phyloP scores from a whole-genome alignment of 92 coral and sea anemone species.

The Phenganax marumi region DNA sequence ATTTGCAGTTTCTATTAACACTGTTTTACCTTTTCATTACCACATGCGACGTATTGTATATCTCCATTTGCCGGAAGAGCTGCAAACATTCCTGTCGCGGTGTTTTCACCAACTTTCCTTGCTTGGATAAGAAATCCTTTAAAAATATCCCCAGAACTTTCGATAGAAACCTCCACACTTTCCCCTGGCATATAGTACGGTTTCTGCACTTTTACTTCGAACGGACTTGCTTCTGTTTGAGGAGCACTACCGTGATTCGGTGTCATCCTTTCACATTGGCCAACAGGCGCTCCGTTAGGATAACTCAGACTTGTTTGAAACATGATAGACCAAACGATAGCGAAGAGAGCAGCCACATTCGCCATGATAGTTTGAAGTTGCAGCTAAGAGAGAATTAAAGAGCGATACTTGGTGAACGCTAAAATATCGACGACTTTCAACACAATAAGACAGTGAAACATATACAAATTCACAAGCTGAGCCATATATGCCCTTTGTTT shows the following conservation, averaged over 20 bases:
- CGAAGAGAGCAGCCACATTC: background rate
- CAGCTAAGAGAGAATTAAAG: too few relatives aligned
- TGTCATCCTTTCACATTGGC: background rate
- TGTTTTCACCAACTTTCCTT: conserved; percentile 1
- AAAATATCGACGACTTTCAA: too few relatives aligned
- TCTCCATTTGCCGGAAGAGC: background rate
- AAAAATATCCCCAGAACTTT: background rate
- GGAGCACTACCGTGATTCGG: background rate
- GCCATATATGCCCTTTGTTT: too few relatives aligned
- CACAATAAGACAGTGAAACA: too few relatives aligned
- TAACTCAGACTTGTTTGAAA: background rate
- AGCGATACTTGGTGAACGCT: too few relatives aligned
- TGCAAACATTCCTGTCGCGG: conserved; percentile 8
- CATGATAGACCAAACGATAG: background rate
- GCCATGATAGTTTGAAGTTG: background rate
- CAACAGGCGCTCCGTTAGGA: background rate
- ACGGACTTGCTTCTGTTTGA: background rate
- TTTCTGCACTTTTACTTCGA: background rate
- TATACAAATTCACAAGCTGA: too few relatives aligned
- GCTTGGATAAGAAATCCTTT: conserved; percentile 8
- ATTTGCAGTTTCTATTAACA: background rate
- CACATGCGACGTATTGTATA: background rate
- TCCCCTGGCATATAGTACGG: conserved; percentile 7
- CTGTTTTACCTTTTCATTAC: background rate
- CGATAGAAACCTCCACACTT: background rate